Base-by-base conservation (phyloP, 2,113 vertebrate species). In the Nothoprocta pentlandii region DNA sequence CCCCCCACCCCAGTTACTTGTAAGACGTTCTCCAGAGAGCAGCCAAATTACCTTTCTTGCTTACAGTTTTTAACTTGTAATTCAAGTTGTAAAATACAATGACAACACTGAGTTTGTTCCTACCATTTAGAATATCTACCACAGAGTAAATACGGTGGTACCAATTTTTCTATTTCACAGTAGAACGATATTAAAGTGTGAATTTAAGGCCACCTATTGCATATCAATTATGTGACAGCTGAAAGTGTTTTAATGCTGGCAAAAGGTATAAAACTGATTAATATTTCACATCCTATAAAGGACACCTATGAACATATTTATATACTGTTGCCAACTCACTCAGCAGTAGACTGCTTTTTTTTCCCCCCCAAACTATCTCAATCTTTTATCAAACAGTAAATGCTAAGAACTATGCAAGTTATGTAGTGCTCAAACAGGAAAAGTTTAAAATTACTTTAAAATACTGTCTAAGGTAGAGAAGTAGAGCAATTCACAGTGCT, bases 251-350 rank as follows among this genome's bases (percentile, higher is more conserved):
- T 19, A 49, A 49, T 56, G 13, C 41, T 28, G 61, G 13, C 76
- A 51, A 51, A 26, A 90, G 59, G 46, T 87, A 41, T 3, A 32
- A 2, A 85, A 78, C 22, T 47, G 8, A 64, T 17, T 30, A 85
- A 15, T 20, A 8, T 8, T 19, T 21, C 34, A 25, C 3, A 42
- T 0, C 8, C 21, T 12, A 71, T 1, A 8, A 20, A 46, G 9
- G 34, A 22, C 36, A 56, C 12, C 25, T 28, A 17, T 4, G 3
- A 83, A 86, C 9, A 80, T 3, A 56, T 9, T 56, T 36, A 32
- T 15, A 30, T 71, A 46, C 0, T 1, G 17, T 8, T 5, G n/a
- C 3, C 58, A 77, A 77, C 7, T 28, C 76, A 73, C 17, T 64
- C 46, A 14, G 2, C 1, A 61, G 10, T 6, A 67, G 25, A 34